Evolutionary conservation across 1,140 invertebrate genomes (phyloP).

Genomic region (Brachionus manjavacas): DNA sequence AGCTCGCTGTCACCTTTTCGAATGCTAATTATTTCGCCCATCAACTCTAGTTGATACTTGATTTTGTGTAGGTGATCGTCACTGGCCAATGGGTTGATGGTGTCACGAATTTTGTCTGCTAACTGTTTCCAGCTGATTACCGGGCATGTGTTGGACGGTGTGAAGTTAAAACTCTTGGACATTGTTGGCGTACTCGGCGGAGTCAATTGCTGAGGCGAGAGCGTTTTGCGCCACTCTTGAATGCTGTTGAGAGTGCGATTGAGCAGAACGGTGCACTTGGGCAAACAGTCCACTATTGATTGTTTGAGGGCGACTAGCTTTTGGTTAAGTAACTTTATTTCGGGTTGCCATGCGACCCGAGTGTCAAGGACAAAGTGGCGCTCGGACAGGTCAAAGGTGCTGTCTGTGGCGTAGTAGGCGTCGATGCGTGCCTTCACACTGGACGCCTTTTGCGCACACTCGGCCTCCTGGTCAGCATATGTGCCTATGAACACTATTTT

Average conservation of each 20-base stretch:
- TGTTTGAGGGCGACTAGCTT: constrained; percentile 59
- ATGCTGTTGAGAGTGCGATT: not conserved
- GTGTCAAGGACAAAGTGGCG: constrained; percentile 64
- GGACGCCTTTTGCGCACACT: constrained; percentile 58
- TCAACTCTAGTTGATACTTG: constrained; percentile 66
- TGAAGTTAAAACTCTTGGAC: not conserved
- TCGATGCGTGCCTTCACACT: constrained; percentile 60
- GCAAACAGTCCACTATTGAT: not conserved
- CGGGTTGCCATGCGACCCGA: constrained; percentile 61
- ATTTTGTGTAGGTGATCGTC: constrained; percentile 67
- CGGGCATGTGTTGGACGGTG: constrained; percentile 52
- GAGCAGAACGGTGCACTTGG: not conserved
- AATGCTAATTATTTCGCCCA: constrained; percentile 66
- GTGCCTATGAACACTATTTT: constrained; percentile 62
- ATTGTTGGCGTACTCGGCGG: not conserved
- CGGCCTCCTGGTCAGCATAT: constrained; percentile 45
- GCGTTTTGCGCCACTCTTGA: constrained; percentile 13
- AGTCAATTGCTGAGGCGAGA: not conserved
- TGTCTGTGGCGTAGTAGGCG: constrained; percentile 58
- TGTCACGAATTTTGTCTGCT: constrained; percentile 62
- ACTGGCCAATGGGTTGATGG: constrained; percentile 68
- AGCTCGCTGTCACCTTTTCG: constrained; percentile 63
- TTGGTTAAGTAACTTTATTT: constrained; percentile 62
- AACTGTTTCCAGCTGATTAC: constrained; percentile 68
- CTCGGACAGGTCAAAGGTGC: constrained; percentile 61